Evolutionary conservation across 2,888 invertebrate species (phyloP), one percentile per base, ranked within the genome.

Genomic region (Papilio protenor): DNA sequence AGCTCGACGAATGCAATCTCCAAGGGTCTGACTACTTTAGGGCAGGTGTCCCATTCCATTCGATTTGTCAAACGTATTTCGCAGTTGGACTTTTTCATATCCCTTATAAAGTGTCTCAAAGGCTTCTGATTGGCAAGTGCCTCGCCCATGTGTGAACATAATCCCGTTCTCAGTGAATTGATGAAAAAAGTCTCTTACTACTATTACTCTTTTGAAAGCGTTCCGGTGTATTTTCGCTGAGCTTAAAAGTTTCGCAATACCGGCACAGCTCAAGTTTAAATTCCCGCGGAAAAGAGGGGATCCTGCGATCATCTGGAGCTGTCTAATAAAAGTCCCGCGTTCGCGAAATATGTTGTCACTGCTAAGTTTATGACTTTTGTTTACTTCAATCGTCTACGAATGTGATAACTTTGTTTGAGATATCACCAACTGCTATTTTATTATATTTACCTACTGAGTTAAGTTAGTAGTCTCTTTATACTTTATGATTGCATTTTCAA

Each of bases 171-270:
- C 86, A 85, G 85, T 84, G 87, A 87, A 87, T 87, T 82, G 83
- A 85, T 81, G 82, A 85, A 86, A 88, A 91, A 90, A 90, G 88
- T 87, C 88, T 86, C 83, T 85, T 82, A 80, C 83, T 89, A 87
- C 89, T 88, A 88, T 87, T 84, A 86, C 89, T 89, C 92, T 90
- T 92, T 90, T 94, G 93, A 94, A 92, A 94, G 94, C 93, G 91
- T 94, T 94, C 92, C 91, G 86, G 87, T 94, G 94, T 94, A 94
- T 91, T 92, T 92, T 92, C 89, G 88, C 89, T 93, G 93, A 92
- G 91, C 92, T 91, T 88, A 90, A 94, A 94, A 94, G 92, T 94
- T 94, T 94, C 80, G 91, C 92, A 94, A 94, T 94, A 93, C 91
- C 88, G 81, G 85, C 82, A 83, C 86, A 87, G 89, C 89, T 88